Evolutionary conservation across 2,888 invertebrate species (phyloP), one percentile per base, ranked within the genome.

Genomic region (Lasioglossum vierecki): DNA sequence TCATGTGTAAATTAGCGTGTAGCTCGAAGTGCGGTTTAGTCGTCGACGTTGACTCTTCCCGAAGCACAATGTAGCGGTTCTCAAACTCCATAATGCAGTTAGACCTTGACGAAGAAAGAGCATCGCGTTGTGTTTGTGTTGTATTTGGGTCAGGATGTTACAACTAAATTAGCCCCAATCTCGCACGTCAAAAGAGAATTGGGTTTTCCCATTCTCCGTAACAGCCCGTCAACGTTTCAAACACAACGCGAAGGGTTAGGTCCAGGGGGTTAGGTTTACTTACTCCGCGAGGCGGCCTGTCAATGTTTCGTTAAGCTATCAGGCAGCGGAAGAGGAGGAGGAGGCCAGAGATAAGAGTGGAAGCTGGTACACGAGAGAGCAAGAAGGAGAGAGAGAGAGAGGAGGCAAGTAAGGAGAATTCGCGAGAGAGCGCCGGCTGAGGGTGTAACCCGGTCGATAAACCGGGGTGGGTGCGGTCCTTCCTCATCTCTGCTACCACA

Each of bases 391-490:
- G 53, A 15, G 46, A 53, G 53, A 71, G 68, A 26, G 74, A 60
- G 63, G 71, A 77, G 57, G 81, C n/a, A 86, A 87, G 87, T 85
- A 90, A 91, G 91, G 90, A 88, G 92, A 91, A 92, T 93, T 92
- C 87, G 90, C 87, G 89, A 88, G 89, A 88, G 88, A 88, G 87
- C 88, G 88, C 76, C 85, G 89, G 85, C 88, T 89, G 90, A 90
- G 92, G 91, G 93, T 92, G 91, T 92, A 91, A 88, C 90, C 91
- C 91, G 93, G 93, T 93, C 93, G 93, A 93, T 93, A 93, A 91
- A 89, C 90, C 92, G 88, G 93, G 92, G 92, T 93, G 93, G 93
- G 93, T 91, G 92, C 93, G 92, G 93, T 93, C 92, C 91, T 92
- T 88, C 83, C 89, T 88, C 91, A 87, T 89, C 89, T 87, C 87